Percentiles rank a stretch among this genome's conserved stretches.
Conservation (phyloP, 2,113 vertebrate species). For the Capreolus pygargus region DNA sequence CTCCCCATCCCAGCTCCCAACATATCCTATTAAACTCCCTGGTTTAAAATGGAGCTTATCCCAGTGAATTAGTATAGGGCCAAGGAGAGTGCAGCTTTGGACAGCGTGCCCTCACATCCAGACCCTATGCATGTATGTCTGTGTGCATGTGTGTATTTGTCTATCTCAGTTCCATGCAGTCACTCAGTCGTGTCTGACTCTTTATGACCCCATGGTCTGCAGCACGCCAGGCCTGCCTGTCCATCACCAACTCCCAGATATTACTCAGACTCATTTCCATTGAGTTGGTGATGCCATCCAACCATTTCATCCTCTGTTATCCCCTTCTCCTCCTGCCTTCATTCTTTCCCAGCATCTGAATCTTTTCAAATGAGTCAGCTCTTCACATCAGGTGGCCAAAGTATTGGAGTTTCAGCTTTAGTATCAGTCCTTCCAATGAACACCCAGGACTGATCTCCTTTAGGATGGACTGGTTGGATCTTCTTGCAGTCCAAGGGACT, state of each 20-base stretch:
- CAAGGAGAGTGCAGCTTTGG: background rate
- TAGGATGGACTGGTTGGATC: background rate
- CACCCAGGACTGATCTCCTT: background rate
- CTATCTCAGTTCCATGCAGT: background rate
- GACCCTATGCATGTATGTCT: background rate
- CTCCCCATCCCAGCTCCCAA: fast-evolving
- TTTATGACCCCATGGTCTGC: background rate
- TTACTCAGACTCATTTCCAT: background rate
- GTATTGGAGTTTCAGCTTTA: background rate
- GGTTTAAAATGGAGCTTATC: background rate
- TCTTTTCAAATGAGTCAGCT: background rate
- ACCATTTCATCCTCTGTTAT: background rate
- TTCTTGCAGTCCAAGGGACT: background rate
- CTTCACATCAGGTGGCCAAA: background rate
- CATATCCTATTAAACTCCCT: background rate
- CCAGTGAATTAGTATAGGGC: background rate
- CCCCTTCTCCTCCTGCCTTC: background rate
- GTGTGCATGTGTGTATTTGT: background rate
- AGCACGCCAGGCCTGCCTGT: background rate
- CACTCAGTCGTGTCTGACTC: background rate
- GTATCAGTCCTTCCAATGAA: background rate
- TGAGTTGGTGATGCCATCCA: background rate
- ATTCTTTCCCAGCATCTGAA: background rate
- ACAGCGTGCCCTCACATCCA: background rate
- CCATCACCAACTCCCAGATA: background rate